Evolutionary conservation across 2,888 invertebrate species (phyloP).

Genomic region (Apoda limacodes): DNA sequence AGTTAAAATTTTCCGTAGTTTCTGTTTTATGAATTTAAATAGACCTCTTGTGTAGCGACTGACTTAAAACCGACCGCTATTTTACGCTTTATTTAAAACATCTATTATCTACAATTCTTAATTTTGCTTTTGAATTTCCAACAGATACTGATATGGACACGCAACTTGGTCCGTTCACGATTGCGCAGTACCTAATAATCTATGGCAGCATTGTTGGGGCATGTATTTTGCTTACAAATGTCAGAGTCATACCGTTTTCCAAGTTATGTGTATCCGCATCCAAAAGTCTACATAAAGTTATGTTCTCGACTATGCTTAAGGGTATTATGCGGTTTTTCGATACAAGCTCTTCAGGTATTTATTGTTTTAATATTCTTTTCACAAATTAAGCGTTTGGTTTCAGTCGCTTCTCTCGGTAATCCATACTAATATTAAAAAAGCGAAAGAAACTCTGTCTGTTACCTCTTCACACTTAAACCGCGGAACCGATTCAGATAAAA

Average conservation of each 20-base stretch:
- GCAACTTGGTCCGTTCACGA: constrained; percentile 50
- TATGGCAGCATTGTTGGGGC: constrained; percentile 67
- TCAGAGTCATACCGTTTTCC: constrained; percentile 75
- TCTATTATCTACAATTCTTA: constrained; percentile 37
- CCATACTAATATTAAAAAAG: too few species aligned
- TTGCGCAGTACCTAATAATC: constrained; percentile 69
- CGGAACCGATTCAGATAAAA: too few species aligned
- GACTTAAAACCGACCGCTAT: constrained; percentile 26
- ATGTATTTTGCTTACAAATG: constrained; percentile 67
- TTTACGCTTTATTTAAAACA: constrained; percentile 57
- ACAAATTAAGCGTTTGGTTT: too few species aligned
- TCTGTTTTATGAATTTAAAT: too few species aligned
- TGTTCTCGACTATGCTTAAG: constrained; percentile 72
- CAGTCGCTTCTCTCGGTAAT: too few species aligned
- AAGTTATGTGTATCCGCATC: constrained; percentile 74
- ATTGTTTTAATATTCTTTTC: too few species aligned
- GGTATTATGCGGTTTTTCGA: constrained; percentile 80
- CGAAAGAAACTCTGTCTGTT: too few species aligned
- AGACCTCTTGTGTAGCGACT: too few species aligned
- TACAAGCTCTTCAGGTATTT: constrained; percentile 79
- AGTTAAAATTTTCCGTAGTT: too few species aligned
- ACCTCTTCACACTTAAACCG: too few species aligned
- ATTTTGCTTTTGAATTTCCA: constrained; percentile 5
- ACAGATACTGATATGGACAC: constrained; percentile 43
- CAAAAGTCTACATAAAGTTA: constrained; percentile 74